phyloP scores from a whole-genome alignment of 1,140 invertebrate genomes.

The Panagrolaimus sp. region DNA sequence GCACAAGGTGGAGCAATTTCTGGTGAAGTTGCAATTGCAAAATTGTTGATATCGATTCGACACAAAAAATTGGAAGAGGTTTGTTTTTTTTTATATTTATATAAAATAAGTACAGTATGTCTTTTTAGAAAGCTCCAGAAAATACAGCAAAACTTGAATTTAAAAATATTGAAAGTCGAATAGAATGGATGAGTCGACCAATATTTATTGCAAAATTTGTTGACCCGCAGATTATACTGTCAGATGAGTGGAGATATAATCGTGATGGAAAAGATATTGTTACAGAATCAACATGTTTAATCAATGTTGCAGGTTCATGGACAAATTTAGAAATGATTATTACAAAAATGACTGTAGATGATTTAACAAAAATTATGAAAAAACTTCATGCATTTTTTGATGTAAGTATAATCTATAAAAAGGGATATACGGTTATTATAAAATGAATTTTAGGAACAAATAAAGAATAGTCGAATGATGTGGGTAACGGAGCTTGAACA shows the following conservation, averaged over 20 bases:
- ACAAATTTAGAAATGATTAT: constrained; percentile 50
- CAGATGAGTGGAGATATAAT: constrained; percentile 39
- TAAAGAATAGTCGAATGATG: constrained; percentile 34
- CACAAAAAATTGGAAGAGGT: constrained; percentile 25
- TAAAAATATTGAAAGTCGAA: constrained; percentile 33
- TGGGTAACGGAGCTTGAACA: constrained; percentile 15
- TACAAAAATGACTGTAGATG: constrained; percentile 45
- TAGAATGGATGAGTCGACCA: constrained; percentile 52
- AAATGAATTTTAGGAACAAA: constrained; percentile 39
- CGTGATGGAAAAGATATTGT: constrained; percentile 26
- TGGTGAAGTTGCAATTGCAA: constrained; percentile 38
- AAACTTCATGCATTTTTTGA: constrained; percentile 49
- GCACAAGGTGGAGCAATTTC: constrained; percentile 52
- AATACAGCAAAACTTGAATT: constrained; percentile 42
- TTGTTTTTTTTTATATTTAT: too few species aligned
- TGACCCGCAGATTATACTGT: constrained; percentile 31
- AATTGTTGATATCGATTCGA: constrained; percentile 29
- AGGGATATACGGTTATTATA: not conserved
- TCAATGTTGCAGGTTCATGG: constrained; percentile 44
- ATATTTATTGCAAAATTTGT: constrained; percentile 45
- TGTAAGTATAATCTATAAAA: constrained; percentile 20
- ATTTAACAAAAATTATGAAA: constrained; percentile 43
- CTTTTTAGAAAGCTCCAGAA: constrained; percentile 40
- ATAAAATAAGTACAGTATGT: too few species aligned
- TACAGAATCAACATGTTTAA: constrained; percentile 31